Evolutionary conservation across 2,113 vertebrate genomes (phyloP).

Genomic region (Phycodurus eques): DNA sequence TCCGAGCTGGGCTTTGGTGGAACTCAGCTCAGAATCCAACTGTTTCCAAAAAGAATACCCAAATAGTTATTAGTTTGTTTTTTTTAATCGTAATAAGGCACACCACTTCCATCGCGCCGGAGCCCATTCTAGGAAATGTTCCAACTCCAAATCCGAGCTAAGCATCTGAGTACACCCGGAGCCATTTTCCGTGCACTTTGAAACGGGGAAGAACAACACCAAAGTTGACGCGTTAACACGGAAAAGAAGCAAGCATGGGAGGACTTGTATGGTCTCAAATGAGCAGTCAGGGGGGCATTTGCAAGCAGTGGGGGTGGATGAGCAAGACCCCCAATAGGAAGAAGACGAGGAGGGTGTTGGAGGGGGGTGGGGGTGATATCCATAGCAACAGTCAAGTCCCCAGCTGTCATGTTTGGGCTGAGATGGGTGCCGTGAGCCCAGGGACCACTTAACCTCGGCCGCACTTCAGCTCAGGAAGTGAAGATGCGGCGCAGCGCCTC

Average conservation of each 20-base stretch:
- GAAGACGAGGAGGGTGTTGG: conserved; percentile 3
- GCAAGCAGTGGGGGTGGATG: conserved; percentile 42
- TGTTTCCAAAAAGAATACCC: no score
- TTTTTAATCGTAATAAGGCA: conserved; percentile 19
- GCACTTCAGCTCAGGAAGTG: conserved; percentile 77
- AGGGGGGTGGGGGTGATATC: conserved; percentile 54
- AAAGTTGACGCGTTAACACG: conserved; percentile 67
- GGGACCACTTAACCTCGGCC: conserved; percentile 80
- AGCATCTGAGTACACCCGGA: conserved; percentile 46
- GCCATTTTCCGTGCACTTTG: conserved; percentile 57
- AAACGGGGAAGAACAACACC: conserved; percentile 58
- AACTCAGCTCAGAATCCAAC: not conserved
- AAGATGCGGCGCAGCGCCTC: conserved; percentile 72
- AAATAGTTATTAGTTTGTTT: not conserved
- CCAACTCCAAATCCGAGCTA: conserved; percentile 57
- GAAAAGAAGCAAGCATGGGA: conserved; percentile 39
- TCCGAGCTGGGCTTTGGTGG: not conserved
- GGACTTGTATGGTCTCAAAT: conserved; percentile 69
- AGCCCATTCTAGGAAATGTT: conserved; percentile 52
- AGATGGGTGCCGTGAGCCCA: conserved; percentile 76
- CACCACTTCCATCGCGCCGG: not conserved
- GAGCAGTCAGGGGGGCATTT: conserved; percentile 72
- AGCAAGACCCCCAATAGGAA: conserved; percentile 16
- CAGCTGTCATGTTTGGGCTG: conserved; percentile 79
- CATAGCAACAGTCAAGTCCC: conserved; percentile 78